phyloP scores from a whole-genome alignment of 2,888 invertebrate species.

The Drosophila anomalata region DNA sequence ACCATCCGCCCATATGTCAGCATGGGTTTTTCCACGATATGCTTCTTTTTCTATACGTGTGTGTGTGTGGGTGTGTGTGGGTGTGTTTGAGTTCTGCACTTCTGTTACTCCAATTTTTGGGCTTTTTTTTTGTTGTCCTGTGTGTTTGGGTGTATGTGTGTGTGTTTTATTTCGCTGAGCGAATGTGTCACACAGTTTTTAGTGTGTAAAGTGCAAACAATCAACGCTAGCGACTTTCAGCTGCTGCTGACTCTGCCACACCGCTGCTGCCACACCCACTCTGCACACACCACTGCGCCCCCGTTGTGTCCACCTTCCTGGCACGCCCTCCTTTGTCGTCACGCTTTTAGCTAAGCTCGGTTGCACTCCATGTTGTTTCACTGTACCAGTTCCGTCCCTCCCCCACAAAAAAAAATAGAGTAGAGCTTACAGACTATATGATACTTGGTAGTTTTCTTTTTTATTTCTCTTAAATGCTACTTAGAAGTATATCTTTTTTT shows the following conservation, averaged over 20 bases:
- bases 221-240: conserved; percentile 75
- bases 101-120: not conserved
- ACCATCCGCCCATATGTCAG: conserved; percentile 34
- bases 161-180: conserved; percentile 39
- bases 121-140: conserved; percentile 6
- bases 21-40: conserved; percentile 50
- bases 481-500: not conserved
- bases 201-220: conserved; percentile 76
- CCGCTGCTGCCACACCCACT: not conserved
- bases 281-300: not conserved
- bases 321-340: conserved; percentile 18
- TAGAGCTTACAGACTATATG: not conserved
- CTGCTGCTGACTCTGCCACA: conserved; percentile 37
- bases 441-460: not conserved
- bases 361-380: conserved; percentile 40
- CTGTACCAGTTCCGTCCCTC: conserved; percentile 19
- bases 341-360: conserved; percentile 49
- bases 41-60: conserved; percentile 28
- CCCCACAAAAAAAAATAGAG: not conserved
- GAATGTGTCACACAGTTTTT: conserved; percentile 62
- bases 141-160: not conserved
- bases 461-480: not conserved
- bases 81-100: conserved; percentile 1
- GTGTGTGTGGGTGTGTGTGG: not conserved
- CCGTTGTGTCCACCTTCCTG: not conserved